A percentile compares a stretch with the other conserved stretches of the same genome.
Conservation (phyloP, 2,888 invertebrate genomes). For the Bhutanitis thaidina region DNA sequence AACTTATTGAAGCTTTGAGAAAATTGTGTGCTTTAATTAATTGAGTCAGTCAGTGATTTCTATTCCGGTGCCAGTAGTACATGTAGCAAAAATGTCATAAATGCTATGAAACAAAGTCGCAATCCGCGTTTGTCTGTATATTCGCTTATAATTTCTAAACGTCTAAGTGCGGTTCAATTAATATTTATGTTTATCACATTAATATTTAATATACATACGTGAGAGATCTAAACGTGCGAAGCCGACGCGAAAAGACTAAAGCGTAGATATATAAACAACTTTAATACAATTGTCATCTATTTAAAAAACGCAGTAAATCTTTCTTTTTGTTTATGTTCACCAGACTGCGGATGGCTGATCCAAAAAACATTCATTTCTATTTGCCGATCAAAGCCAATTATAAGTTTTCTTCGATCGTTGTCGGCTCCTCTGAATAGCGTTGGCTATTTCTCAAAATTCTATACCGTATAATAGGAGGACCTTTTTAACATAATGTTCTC, state of each 20-base stretch:
- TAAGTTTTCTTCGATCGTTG: constrained; percentile 18
- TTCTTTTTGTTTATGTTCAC: constrained; percentile 7
- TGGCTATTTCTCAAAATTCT: not conserved
- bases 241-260: not conserved
- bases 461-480: not conserved
- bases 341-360: constrained; percentile 1
- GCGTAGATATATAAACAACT: constrained; percentile 15
- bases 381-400: constrained; percentile 12
- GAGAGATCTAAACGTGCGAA: too few relatives aligned
- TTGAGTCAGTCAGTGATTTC: too few relatives aligned
- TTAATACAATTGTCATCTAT: constrained; percentile 14
- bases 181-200: too few relatives aligned
- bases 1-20: too few relatives aligned
- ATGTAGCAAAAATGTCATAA: too few relatives aligned
- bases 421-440: constrained; percentile 11
- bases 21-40: too few relatives aligned
- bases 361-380: constrained; percentile 20
- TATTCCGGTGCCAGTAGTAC: too few relatives aligned
- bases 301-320: constrained; percentile 12
- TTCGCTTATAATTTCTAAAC: too few relatives aligned
- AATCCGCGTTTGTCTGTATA: too few relatives aligned
- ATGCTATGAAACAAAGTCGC: too few relatives aligned
- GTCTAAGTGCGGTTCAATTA: too few relatives aligned
- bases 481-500: not conserved
- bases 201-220: too few relatives aligned